phyloP scores from a whole-genome alignment of 2,797 vertebrate genomes.

The Thamnophis elegans region DNA sequence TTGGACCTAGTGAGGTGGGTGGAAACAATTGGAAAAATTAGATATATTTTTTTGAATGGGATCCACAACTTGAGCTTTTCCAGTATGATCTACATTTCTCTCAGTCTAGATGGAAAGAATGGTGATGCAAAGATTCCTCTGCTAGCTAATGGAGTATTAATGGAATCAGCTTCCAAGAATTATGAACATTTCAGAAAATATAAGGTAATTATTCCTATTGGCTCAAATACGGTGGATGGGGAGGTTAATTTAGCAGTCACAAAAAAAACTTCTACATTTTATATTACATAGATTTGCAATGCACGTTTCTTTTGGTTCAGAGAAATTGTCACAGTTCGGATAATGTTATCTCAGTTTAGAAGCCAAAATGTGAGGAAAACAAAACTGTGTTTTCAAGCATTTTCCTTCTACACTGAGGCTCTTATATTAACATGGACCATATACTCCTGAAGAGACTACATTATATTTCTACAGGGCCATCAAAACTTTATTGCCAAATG shows the following conservation, averaged over 20 bases:
- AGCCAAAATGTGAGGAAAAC: not conserved
- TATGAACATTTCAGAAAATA: not conserved
- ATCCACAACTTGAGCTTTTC: not conserved
- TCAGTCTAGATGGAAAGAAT: not conserved
- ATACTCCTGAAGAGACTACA: not conserved
- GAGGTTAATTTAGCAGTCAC: not conserved
- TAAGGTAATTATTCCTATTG: not conserved
- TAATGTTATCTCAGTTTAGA: not conserved
- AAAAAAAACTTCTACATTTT: not conserved
- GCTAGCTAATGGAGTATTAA: not conserved
- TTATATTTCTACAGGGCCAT: not conserved
- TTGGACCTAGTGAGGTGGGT: not conserved
- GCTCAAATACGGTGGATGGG: not conserved
- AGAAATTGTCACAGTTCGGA: not conserved
- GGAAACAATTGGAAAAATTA: not conserved
- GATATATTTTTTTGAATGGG: not conserved
- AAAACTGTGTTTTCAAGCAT: not conserved
- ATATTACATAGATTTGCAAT: not conserved
- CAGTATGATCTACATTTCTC: not conserved
- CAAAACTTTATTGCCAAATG: not conserved
- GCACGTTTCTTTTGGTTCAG: not conserved
- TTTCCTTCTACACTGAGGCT: not conserved
- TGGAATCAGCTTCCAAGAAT: not conserved
- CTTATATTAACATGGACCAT: not conserved
- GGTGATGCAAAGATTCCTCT: not conserved